Evolutionary conservation across 2,888 invertebrate genomes (phyloP), one percentile per base, ranked within the genome.

Genomic region (Hylaea fasciaria): DNA sequence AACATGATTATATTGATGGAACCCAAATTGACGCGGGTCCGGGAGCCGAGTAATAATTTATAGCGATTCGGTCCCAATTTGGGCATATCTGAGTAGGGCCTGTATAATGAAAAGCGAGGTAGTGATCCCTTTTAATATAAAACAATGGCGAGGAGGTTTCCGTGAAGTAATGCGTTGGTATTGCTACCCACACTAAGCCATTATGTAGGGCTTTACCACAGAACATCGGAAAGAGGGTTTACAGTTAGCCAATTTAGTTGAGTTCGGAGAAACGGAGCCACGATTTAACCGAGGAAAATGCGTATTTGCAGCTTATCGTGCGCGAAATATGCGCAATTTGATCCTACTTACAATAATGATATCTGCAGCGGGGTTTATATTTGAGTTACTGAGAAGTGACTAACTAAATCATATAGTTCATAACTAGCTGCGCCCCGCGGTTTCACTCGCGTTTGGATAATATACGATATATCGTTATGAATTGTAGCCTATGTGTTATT

Each of bases 101-200:
- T 58, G 28, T 46, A 39, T 53, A n/a, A 48, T n/a, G 54, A 59
- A 59, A 57, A 43, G 44, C 44, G 54, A 50, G 52, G 40, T 58
- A 60, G 45, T 44, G 55, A 54, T 54, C 52, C 64, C 35, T 35
- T 61, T 58, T 63, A 56, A 51, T 57, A 67, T 63, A 54, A 52
- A 55, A 39, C 58, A 39, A 43, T 37, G 61, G 35, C 44, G 29
- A 56, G 52, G 52, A 17, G 43, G 41, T 52, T 62, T 45, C 47
- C 28, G 51, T n/a, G 53, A 53, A 61, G 61, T 60, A 55, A 61
- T 48, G 43, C 43, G 28, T 0, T 32, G 32, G 32, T 32, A 32
- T 8, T 7, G 9, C n/a, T 32, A 16, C 48, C 56, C 56, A 49
- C 56, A 52, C 51, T 44, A 51, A 40, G 44, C 44, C 32, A 62